phyloP scores from a whole-genome alignment of 2,888 invertebrate genomes.

The Buathra laborator region DNA sequence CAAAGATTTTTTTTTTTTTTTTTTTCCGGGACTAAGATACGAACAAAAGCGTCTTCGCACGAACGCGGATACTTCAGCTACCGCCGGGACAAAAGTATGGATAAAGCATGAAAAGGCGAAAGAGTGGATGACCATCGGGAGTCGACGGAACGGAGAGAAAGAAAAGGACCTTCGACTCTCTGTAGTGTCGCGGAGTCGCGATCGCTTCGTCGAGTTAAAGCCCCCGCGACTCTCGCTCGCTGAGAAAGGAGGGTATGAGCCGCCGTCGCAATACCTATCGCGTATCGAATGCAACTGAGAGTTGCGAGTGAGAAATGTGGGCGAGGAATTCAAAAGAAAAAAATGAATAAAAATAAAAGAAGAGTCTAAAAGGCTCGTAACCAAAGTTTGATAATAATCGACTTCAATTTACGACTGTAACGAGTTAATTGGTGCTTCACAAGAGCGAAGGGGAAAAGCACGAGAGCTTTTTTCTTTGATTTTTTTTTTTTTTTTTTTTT shows the following conservation, averaged over 20 bases:
- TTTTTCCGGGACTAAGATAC: neutral
- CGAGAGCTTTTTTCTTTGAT: neutral
- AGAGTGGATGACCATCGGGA: conserved; percentile 37
- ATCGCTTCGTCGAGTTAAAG: conserved; percentile 39
- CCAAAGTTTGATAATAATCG: conserved; percentile 9
- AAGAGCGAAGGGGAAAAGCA: conserved; percentile 8
- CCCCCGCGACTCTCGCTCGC: neutral
- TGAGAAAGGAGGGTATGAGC: neutral
- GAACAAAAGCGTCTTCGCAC: conserved; percentile 12
- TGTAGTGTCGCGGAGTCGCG: conserved; percentile 6
- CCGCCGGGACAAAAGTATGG: conserved; percentile 12
- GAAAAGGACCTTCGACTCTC: conserved; percentile 39
- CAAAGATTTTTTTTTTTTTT: neutral
- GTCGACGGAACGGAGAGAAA: conserved; percentile 32
- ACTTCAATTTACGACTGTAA: conserved; percentile 66
- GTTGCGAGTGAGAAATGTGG: neutral
- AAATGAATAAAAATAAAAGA: neutral
- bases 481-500: neutral
- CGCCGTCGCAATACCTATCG: neutral
- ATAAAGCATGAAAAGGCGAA: conserved; percentile 25
- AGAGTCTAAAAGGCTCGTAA: neutral
- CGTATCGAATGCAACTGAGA: neutral
- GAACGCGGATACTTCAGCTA: neutral
- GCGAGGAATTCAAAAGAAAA: neutral
- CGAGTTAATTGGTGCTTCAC: conserved; percentile 62